phyloP scores from a whole-genome alignment of 2,113 vertebrate genomes.

The Rissa tridactyla region DNA sequence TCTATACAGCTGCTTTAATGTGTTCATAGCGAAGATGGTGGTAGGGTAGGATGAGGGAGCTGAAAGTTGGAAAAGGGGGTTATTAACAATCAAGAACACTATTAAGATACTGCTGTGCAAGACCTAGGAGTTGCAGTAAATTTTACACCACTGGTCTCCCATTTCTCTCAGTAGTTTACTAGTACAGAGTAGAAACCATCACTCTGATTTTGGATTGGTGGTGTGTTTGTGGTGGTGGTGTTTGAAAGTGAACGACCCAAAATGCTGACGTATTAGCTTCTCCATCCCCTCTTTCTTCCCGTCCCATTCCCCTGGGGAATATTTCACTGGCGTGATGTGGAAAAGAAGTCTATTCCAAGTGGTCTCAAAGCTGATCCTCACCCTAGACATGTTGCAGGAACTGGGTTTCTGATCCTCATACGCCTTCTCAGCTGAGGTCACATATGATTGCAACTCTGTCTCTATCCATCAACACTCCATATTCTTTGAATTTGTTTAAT shows the following conservation, averaged over 20 bases:
- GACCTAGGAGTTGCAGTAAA: not conserved
- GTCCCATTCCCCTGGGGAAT: not conserved
- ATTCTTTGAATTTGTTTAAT: not conserved
- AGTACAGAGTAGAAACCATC: not conserved
- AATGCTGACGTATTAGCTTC: not conserved
- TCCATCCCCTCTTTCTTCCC: not conserved
- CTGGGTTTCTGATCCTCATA: not conserved
- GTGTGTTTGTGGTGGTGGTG: no score
- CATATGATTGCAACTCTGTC: not conserved
- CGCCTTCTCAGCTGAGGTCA: not conserved
- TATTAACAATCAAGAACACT: not conserved
- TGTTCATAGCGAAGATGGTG: not conserved
- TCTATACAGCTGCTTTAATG: not conserved
- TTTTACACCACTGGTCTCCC: accelerated
- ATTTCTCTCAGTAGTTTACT: not conserved
- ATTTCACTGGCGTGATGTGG: not conserved
- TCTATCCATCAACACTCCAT: not conserved
- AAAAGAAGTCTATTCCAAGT: not conserved
- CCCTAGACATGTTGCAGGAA: not conserved
- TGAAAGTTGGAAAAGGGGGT: not conserved
- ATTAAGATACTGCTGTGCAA: not conserved
- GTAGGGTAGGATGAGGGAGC: not conserved
- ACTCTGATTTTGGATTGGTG: not conserved
- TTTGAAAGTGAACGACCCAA: not conserved
- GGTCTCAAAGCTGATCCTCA: not conserved